Base-by-base conservation (phyloP, 2,888 invertebrate genomes). In the Pinctada fucata region DNA sequence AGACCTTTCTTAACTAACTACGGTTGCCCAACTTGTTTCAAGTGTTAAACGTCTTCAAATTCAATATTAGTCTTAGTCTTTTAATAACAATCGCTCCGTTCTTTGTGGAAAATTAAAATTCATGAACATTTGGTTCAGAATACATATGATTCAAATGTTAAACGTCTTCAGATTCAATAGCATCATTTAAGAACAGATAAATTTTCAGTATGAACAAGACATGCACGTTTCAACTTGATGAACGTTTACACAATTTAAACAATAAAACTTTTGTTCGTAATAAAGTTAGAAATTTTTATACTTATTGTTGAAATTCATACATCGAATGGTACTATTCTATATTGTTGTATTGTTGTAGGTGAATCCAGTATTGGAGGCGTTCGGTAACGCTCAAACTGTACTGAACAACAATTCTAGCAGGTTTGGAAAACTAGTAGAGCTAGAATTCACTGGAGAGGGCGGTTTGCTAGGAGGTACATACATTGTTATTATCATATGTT, bases 331-430 rank as follows among this genome's bases (percentile, higher is more conserved):
- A 31, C 31, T 31, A 31, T 31, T 31, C 31, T 31, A 31, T 31
- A 31, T 31, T 31, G 2, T 0, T 48, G 2, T 68, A 16, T 73
- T 50, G 73, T 73, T 78, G 13, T 70, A 91, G 91, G 84, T 89
- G 45, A 90, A 90, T 78, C 90, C 90, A 2, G 69, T 91, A 5
- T 72, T 88, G 45, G 88, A 88, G 78, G 88, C 88, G 3, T 88
- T 88, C 81, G 88, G 88, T 8, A 91, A 91, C 85, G 91, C 91
- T 0, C 80, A 87, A 48, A 91, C 91, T 5, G 80, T 86, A 51
- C 87, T 88, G 82, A 88, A 88, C 72, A 84, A 85, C 78, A 88
- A 88, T 76, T 88, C 88, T 2, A 88, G 88, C 74, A 82, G 91
- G 51, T 91, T 91, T 83, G 91, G 90, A 3, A 91, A 91, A 83